phyloP scores from a whole-genome alignment of 2,888 invertebrate genomes.

The Girardia tigrina region DNA sequence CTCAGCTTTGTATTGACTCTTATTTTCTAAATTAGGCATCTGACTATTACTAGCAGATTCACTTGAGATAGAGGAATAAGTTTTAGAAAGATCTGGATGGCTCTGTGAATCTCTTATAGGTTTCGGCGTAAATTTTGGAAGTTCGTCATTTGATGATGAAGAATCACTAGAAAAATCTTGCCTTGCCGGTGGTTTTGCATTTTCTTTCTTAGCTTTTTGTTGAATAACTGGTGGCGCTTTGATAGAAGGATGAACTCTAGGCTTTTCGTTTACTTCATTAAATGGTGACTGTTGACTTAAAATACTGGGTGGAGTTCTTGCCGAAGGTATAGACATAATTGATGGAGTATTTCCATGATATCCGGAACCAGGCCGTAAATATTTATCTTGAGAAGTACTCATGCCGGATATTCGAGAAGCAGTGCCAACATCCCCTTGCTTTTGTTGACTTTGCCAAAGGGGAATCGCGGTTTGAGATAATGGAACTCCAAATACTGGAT shows the following conservation, averaged over 20 bases:
- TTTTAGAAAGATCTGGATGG: background rate
- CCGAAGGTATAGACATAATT: background rate
- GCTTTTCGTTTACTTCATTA: background rate
- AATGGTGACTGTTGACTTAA: background rate
- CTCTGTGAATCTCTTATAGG: background rate
- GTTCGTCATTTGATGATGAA: background rate
- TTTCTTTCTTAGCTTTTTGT: background rate
- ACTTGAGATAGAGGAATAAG: background rate
- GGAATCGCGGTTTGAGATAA: slow-evolving; percentile 26
- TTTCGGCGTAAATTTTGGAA: slow-evolving; percentile 10
- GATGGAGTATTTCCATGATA: slow-evolving; percentile 17
- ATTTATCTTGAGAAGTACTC: slow-evolving; percentile 10
- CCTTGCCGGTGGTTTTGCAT: background rate
- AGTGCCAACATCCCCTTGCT: background rate
- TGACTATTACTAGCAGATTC: background rate
- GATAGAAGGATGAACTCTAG: background rate
- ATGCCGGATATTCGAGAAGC: background rate
- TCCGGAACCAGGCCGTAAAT: background rate
- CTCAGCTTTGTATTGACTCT: slow-evolving; percentile 4
- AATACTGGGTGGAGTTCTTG: background rate
- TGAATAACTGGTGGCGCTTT: background rate
- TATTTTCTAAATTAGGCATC: background rate
- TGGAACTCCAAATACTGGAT: slow-evolving; percentile 29
- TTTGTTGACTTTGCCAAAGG: slow-evolving; percentile 25
- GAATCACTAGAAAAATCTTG: slow-evolving; percentile 1